These are phyloP conservation scores for Platyscapa corneri DNA, from an alignment of 1,140 invertebrate genomes.

Conservation along the genomic window DNA sequence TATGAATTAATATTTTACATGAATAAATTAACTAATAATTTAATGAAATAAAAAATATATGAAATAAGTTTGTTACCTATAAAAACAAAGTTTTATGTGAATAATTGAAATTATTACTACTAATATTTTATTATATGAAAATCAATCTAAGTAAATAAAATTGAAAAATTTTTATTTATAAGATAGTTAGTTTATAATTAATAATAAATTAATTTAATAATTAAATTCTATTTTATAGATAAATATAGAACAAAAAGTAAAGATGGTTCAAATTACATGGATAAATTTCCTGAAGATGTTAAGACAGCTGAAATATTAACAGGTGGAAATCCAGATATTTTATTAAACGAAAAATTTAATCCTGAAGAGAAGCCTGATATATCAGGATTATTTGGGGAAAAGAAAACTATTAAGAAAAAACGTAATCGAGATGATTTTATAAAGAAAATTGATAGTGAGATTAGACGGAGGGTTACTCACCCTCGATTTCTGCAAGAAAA, in stretches of 20 bases:
- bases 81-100: no score
- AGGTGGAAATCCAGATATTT: conserved; percentile 80
- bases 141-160: not conserved
- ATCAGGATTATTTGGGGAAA: conserved; percentile 68
- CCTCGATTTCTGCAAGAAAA: conserved; percentile 75
- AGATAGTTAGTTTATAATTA: not conserved
- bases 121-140: not conserved
- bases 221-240: conserved; percentile 67
- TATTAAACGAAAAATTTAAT: conserved; percentile 77
- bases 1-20: no score
- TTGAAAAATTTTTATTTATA: no score
- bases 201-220: no score
- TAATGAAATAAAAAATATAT: no score
- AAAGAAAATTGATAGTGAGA: conserved; percentile 59
- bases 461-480: conserved; percentile 71
- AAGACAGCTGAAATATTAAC: conserved; percentile 80
- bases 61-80: no score
- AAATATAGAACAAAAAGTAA: conserved; percentile 77
- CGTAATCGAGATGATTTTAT: conserved; percentile 61
- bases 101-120: no score
- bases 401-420: conserved; percentile 69
- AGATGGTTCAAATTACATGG: conserved; percentile 77
- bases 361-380: conserved; percentile 77
- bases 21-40: no score
- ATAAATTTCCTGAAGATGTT: conserved; percentile 84